These are phyloP conservation scores for Parotocinclus haroldoi DNA, from an alignment of 2,797 vertebrate genomes.

Conservation along the genomic window DNA sequence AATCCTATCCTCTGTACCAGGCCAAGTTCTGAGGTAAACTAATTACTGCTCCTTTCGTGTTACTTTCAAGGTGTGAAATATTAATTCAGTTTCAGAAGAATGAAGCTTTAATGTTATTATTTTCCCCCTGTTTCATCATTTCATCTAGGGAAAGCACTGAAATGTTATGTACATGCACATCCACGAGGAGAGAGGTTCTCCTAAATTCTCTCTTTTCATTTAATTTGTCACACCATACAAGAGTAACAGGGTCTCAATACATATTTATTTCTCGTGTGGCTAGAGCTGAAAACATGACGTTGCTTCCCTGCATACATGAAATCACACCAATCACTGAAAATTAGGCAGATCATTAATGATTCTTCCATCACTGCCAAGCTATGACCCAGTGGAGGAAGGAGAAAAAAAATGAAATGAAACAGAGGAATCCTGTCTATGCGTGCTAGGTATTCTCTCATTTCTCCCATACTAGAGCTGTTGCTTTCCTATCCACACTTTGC, in stretches of 20 bases:
- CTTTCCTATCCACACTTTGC: conserved; percentile 2
- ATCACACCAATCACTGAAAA: conserved; percentile 22
- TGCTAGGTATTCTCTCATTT: no score
- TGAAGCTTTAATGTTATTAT: conserved; percentile 34
- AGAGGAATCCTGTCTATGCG: conserved; percentile 13
- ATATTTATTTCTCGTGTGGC: conserved; percentile 11
- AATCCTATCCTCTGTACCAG: conserved; percentile 20
- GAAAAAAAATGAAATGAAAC: neutral
- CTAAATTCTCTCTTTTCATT: neutral
- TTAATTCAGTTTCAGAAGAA: conserved; percentile 37
- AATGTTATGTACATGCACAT: neutral
- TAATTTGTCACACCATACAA: neutral
- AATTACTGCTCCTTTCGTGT: conserved; percentile 39
- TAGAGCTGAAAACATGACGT: conserved; percentile 18
- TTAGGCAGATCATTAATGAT: conserved; percentile 41
- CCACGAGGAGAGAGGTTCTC: conserved; percentile 6
- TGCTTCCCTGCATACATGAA: conserved; percentile 11
- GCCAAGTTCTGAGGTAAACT: conserved; percentile 39
- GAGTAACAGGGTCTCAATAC: neutral
- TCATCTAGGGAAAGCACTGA: conserved; percentile 9
- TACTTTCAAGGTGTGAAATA: conserved; percentile 46
- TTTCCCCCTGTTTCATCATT: conserved; percentile 32
- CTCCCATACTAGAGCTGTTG: neutral
- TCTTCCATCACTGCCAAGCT: conserved; percentile 22
- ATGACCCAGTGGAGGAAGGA: conserved; percentile 21